These are phyloP conservation scores for Chanos chanos DNA, from an alignment of 2,797 vertebrate species.

Conservation along the genomic window DNA sequence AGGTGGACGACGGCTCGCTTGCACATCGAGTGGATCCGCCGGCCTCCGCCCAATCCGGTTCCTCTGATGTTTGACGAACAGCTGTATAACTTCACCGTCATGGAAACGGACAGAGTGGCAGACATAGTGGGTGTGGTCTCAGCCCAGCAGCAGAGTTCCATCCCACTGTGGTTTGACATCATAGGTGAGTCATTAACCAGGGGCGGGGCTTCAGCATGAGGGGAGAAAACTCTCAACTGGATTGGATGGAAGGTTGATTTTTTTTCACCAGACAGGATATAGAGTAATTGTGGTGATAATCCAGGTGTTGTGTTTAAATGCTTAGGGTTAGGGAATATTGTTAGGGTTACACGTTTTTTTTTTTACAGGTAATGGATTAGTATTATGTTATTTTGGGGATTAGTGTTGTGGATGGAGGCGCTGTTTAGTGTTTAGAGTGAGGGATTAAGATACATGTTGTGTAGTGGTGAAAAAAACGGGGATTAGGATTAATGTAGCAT, in stretches of 20 bases:
- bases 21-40: constrained; percentile 94
- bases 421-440: neutral
- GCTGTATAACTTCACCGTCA: constrained; percentile 93
- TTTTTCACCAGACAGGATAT: too few species aligned
- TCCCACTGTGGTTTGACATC: constrained; percentile 91
- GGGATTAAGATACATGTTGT: too few species aligned
- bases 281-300: too few species aligned
- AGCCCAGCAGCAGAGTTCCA: constrained; percentile 79
- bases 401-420: too few species aligned
- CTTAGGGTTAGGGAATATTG: too few species aligned
- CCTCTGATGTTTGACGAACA: constrained; percentile 84
- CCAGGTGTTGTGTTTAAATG: too few species aligned
- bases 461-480: neutral
- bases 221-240: too few species aligned
- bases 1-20: constrained; percentile 88
- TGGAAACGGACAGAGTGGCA: constrained; percentile 90
- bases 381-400: too few species aligned
- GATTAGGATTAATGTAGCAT: neutral
- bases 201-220: too few species aligned
- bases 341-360: too few species aligned
- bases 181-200: constrained; percentile 90
- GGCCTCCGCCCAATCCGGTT: constrained; percentile 62
- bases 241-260: too few species aligned
- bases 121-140: constrained; percentile 96
- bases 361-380: too few species aligned